Base-by-base conservation (phyloP, 2,888 invertebrate species). In the Gymnoscelis rufifasciata region DNA sequence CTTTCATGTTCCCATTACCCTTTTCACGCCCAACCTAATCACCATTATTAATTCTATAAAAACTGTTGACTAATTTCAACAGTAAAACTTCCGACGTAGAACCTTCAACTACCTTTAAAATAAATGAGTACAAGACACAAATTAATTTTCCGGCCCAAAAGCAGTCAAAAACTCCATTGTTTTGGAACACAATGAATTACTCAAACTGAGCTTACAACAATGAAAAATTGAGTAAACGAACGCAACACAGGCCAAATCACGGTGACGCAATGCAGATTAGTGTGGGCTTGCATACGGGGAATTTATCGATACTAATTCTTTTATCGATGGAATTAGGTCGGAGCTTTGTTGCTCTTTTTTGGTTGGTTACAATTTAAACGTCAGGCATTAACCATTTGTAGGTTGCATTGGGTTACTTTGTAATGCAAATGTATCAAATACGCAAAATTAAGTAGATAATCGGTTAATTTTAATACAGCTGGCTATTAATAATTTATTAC, bases 201-300 rank as follows among this genome's bases (percentile, higher is more conserved):
- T 59, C 57, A 46, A 53, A 55, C 50, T 64, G 62, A 56, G 67
- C 60, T 64, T 67, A 65, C 64, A 66, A 71, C 71, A 71, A 74
- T 72, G 77, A 77, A 77, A 77, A 83, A 77, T 78, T 80, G 68
- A 75, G 77, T 74, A 74, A 80, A 74, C 70, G 67, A 61, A 67
- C 74, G 73, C 68, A 73, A 71, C 68, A 56, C 64, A 64, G 65
- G 61, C 74, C 66, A 74, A 78, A 79, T 76, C 74, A 74, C 67
- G 62, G 60, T 79, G 78, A 75, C 74, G 82, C 74, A 79, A 81
- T 68, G 57, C 4, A 14, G 31, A 52, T 14, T 61, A 66, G 63
- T 60, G 68, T 58, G 56, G 66, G 54, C 42, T 27, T 3, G 38
- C 39, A 49, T 37, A 45, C 35, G 33, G 23, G 60, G 11, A 7